Conservation (phyloP, 2,888 invertebrate species). For the Prenolepis imparis region DNA sequence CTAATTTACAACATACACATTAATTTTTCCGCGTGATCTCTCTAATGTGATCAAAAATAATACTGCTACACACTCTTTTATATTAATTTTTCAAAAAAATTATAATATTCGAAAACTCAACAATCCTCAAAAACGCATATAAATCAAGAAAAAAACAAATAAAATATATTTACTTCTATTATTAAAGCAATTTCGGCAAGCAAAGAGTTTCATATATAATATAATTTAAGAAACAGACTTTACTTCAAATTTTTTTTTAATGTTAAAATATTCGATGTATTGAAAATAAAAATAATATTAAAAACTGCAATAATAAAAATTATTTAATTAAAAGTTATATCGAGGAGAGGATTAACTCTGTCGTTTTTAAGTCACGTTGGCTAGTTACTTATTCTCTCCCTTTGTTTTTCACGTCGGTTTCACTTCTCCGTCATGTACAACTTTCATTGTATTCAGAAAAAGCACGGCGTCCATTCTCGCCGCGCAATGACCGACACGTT, state of each 20-base stretch:
- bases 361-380: constrained; percentile 22
- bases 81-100: not conserved
- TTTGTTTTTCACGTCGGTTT: constrained; percentile 12
- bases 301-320: not conserved
- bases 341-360: not conserved
- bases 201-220: too few species aligned
- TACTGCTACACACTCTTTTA: not conserved
- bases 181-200: not conserved
- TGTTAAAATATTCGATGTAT: too few species aligned
- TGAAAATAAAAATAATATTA: not conserved
- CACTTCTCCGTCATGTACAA: constrained; percentile 10
- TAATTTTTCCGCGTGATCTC: not conserved
- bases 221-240: too few species aligned
- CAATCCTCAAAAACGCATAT: not conserved
- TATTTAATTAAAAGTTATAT: not conserved
- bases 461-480: constrained; percentile 32
- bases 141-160: not conserved
- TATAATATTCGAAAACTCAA: not conserved
- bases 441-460: constrained; percentile 44
- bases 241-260: too few species aligned
- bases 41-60: not conserved
- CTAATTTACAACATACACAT: not conserved
- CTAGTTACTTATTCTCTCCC: not conserved
- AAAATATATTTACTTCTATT: not conserved
- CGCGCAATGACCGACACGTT: constrained; percentile 48